Evolutionary conservation across 2,113 vertebrate genomes (phyloP).

Genomic region (Herpailurus yagouaroundi): DNA sequence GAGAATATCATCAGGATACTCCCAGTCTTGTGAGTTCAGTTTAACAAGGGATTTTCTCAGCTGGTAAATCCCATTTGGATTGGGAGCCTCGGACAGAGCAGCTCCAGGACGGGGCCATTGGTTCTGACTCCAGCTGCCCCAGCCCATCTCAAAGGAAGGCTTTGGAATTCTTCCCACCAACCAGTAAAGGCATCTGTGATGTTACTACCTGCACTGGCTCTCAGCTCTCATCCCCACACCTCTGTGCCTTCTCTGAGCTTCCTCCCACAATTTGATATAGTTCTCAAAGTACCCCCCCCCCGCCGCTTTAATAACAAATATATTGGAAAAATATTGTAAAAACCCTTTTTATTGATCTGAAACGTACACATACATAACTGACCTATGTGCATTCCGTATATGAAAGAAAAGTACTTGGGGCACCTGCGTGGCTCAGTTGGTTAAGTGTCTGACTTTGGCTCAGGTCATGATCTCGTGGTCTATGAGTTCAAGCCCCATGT

Average conservation of each 20-base stretch:
- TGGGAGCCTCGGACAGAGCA: not conserved
- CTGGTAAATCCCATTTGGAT: not conserved
- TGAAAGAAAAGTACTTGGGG: not conserved
- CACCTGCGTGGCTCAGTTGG: no score
- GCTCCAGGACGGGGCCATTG: no score
- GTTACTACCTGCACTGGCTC: not conserved
- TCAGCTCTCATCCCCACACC: not conserved
- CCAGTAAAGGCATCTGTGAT: not conserved
- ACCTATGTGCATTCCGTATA: not conserved
- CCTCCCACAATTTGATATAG: not conserved
- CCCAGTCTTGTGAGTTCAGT: not conserved
- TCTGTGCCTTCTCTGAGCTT: not conserved
- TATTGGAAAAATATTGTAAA: not conserved
- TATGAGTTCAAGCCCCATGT: no score
- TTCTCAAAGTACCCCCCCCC: not conserved
- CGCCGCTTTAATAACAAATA: not conserved
- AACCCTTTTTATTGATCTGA: not conserved
- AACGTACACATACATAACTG: not conserved
- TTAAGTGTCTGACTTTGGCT: no score
- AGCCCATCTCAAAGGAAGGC: not conserved
- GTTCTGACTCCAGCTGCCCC: not conserved
- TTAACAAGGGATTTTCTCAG: conserved; percentile 2
- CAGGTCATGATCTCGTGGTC: no score
- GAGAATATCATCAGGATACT: not conserved
- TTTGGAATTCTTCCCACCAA: not conserved